Evolutionary conservation across 2,888 invertebrate species (phyloP).

Genomic region (Steinernema hermaphroditum): DNA sequence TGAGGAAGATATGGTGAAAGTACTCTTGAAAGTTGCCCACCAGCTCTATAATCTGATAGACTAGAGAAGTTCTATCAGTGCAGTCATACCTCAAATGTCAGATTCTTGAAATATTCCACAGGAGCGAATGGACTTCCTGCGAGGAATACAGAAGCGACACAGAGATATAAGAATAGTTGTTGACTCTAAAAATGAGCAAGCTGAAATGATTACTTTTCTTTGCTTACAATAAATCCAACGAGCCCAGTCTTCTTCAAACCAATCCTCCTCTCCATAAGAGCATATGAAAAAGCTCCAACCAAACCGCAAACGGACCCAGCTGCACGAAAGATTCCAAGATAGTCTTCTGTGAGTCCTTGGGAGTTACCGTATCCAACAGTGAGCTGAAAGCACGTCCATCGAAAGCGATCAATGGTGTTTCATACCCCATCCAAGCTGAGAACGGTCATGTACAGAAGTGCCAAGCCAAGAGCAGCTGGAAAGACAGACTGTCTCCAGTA

Average conservation of each 20-base stretch:
- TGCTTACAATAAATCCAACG: conserved; percentile 50
- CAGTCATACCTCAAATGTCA: conserved; percentile 5
- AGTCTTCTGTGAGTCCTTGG: conserved; percentile 49
- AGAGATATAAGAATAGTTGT: conserved; percentile 55
- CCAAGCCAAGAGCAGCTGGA: conserved; percentile 52
- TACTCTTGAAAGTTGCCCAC: conserved; percentile 7
- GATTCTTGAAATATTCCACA: conserved; percentile 38
- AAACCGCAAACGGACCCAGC: conserved; percentile 50
- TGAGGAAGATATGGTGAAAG: conserved; percentile 1
- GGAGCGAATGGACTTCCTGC: conserved; percentile 59
- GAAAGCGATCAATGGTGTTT: neutral
- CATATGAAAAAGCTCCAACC: conserved; percentile 45
- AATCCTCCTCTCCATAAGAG: conserved; percentile 39
- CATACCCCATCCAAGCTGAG: conserved; percentile 61
- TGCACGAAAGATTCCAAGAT: conserved; percentile 50
- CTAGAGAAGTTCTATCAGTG: too few relatives aligned
- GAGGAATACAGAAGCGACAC: conserved; percentile 50
- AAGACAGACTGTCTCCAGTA: conserved; percentile 50
- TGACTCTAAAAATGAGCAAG: conserved; percentile 51
- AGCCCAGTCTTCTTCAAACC: conserved; percentile 55
- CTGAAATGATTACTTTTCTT: too few relatives aligned
- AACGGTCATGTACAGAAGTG: conserved; percentile 60
- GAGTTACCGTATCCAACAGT: conserved; percentile 52
- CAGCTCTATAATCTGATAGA: conserved; percentile 24
- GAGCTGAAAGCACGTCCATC: conserved; percentile 43